Base-by-base conservation (phyloP, 2,888 invertebrate species). In the Euproctis similis region DNA sequence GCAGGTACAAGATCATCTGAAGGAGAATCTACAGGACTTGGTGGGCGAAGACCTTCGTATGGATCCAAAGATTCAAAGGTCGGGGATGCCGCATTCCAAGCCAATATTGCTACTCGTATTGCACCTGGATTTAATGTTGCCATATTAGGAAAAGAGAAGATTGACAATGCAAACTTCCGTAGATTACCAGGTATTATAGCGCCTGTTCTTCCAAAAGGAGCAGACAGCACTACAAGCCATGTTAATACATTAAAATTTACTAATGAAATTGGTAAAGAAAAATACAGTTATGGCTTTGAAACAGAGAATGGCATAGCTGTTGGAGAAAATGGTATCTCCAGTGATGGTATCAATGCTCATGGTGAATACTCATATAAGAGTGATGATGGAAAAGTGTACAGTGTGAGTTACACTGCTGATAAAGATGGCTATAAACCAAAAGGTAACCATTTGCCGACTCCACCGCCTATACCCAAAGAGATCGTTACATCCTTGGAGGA, bases 1-100 rank as follows among this genome's bases (percentile, higher is more conserved):
- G 60, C 77, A 23, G 80, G 77, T 0, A 76, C 67, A 2, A 68
- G 81, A 39, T 51, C 70, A 0, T 62, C 61, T 8, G 53, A 59
- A 6, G 54, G 35, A 11, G 67, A 63, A 23, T 35, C 45, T 17
- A 60, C 67, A 2, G 80, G 75, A 6, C 57, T 84, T 4, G 82
- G 84, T 26, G 71, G 46, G 3, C 55, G 75, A 1, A 67, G 81
- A 40, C 39, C 46, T 2, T 46, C 69, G 0, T 84, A 84, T 24
- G 82, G 84, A n/a, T 82, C 81, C 3, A 56, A 52, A 1, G 48
- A 70, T 30, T 82, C 82, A 1, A 84, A 72, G 62, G 84, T 84
- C 7, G 84, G 84, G 11, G 70, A 68, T 8, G 82, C 80, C 3
- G 84, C 81, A 0, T 84, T 84, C 31, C 62, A 46, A 42, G 53